Evolutionary conservation across 2,888 invertebrate species (phyloP), one percentile per base, ranked within the genome.

Genomic region (Pterostichus madidus): DNA sequence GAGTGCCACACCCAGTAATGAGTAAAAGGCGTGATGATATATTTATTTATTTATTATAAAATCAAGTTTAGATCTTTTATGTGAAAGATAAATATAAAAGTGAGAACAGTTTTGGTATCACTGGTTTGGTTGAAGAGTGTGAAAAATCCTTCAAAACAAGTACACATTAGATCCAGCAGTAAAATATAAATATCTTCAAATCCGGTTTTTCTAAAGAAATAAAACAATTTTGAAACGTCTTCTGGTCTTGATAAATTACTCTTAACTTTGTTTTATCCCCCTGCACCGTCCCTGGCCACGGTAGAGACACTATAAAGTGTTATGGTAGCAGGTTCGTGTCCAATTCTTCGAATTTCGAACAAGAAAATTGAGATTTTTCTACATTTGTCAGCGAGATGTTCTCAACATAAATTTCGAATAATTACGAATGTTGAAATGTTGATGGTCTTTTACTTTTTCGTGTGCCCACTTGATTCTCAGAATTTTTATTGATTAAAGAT

Each of bases 401-500:
- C 53, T 39, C 80, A 53, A 39, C 68, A 68, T 80, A 80, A 80
- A 80, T 80, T 71, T 35, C 31, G 5, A 35, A 53, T 80, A 52
- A 80, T 80, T 68, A 80, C 53, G 15, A 32, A 80, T 53, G 80
- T 80, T 64, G 64, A 80, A 56, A 77, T 77, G 35, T 56, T 68
- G 35, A 52, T 64, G 64, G 24, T 77, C 44, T 11, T 64, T 79
- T 79, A 49, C 61, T 79, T 6, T 68, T 68, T 79, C 10, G 17
- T n/a, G 52, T 59, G 17, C 35, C 15, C 49, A 64, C 46, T 64
- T 46, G 44, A 17, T 80, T 80, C 80, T 52, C 52, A 46, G 80
- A 80, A 80, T 80, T 80, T 80, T 80, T 52, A 80, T 80, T 80
- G 80, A 80, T 80, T 80, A 49, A 78, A 56, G 13, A 52, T 68